Conservation (phyloP, 1,140 invertebrate genomes). For the Drosophila nikananu region DNA sequence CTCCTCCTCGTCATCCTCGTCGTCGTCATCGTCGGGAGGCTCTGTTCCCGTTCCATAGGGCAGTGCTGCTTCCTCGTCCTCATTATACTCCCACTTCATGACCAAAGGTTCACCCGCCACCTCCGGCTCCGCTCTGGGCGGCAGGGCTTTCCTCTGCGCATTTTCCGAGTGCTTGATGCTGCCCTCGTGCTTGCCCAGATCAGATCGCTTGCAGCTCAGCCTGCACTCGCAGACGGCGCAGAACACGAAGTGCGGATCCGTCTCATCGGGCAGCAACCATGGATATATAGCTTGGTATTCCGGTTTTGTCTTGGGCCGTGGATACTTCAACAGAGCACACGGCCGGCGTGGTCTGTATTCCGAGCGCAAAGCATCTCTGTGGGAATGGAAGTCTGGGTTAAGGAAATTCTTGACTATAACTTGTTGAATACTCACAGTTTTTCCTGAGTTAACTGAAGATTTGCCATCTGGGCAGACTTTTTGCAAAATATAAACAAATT, state of each 20-base stretch:
- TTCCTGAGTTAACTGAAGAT: conserved; percentile 71
- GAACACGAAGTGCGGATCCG: conserved; percentile 76
- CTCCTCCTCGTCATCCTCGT: conserved; percentile 37
- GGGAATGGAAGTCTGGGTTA: background rate
- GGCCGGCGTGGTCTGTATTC: conserved; percentile 71
- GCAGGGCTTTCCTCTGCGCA: conserved; percentile 54
- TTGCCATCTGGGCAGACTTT: conserved; percentile 54
- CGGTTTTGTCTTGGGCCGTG: conserved; percentile 72
- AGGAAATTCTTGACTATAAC: background rate
- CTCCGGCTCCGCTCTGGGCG: conserved; percentile 21
- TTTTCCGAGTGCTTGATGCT: conserved; percentile 77
- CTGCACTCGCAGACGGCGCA: conserved; percentile 71
- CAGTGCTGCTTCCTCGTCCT: conserved; percentile 56
- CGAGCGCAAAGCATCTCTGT: conserved; percentile 67
- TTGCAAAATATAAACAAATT: conserved; percentile 75
- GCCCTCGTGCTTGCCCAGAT: conserved; percentile 73
- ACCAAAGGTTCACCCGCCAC: background rate
- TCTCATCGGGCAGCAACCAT: conserved; percentile 71
- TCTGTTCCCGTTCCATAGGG: conserved; percentile 28
- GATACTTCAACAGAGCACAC: conserved; percentile 68
- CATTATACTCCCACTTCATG: conserved; percentile 71
- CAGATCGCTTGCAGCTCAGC: conserved; percentile 72
- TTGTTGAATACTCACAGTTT: conserved; percentile 65
- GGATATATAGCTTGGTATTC: conserved; percentile 71
- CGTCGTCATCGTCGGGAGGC: conserved; percentile 20